Evolutionary conservation across 2,888 invertebrate genomes (phyloP).

Genomic region (Andrena hattorfiana): DNA sequence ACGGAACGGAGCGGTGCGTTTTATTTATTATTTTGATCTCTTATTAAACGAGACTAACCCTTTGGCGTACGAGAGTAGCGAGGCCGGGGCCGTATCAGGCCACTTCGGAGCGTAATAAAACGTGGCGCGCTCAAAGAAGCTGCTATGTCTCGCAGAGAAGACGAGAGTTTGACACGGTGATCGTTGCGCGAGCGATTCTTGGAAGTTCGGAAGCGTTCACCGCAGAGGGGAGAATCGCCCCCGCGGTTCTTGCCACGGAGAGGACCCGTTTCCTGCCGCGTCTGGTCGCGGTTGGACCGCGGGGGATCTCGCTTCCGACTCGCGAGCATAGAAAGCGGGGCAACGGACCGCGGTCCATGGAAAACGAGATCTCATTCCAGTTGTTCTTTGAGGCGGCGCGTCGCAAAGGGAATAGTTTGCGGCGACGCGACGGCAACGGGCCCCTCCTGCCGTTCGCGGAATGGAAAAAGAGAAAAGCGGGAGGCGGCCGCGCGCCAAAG

Average conservation of each 20-base stretch:
- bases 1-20: not conserved
- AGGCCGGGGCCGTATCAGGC: no score
- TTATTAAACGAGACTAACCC: not conserved
- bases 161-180: no score
- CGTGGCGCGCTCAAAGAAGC: no score
- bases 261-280: not conserved
- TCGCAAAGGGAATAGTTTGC: conserved; percentile 61
- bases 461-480: conserved; percentile 43
- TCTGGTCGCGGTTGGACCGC: conserved; percentile 5
- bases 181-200: no score
- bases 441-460: not conserved
- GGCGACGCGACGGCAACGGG: conserved; percentile 15
- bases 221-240: not conserved
- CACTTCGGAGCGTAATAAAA: no score
- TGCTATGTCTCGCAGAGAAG: no score
- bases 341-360: conserved; percentile 1
- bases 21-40: not conserved
- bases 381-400: conserved; percentile 55
- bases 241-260: not conserved
- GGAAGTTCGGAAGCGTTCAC: no score
- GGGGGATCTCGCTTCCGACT: conserved; percentile 1
- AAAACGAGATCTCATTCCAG: conserved; percentile 46
- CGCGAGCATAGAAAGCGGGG: conserved; percentile 15
- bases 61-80: not conserved
- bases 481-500: conserved; percentile 5